Conservation (phyloP, 2,797 vertebrate genomes). For the Neomorphus geoffroyi region DNA sequence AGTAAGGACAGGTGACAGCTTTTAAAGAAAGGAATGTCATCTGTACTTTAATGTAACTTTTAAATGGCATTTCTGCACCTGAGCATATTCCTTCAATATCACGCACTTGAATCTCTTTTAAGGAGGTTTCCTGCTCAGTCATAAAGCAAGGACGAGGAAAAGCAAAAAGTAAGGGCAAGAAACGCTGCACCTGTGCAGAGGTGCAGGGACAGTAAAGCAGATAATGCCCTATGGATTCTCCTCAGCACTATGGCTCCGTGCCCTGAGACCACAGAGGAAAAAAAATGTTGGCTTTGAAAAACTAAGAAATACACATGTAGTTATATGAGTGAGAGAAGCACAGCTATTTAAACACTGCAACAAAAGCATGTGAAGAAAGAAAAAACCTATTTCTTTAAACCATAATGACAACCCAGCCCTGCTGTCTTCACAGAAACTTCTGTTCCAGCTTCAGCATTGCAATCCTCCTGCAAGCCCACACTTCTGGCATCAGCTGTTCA, state of each 20-base stretch:
- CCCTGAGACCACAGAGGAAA: neutral
- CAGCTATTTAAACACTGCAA: neutral
- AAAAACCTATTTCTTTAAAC: neutral
- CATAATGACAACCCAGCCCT: neutral
- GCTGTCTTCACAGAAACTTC: neutral
- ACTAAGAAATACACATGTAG: neutral
- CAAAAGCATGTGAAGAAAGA: neutral
- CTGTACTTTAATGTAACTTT: neutral
- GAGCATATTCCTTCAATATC: neutral
- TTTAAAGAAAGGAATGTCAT: neutral
- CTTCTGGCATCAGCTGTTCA: neutral
- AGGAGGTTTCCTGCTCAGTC: neutral
- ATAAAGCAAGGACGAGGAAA: neutral
- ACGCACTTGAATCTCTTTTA: neutral
- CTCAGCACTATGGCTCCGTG: neutral
- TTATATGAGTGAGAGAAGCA: neutral
- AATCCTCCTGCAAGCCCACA: neutral
- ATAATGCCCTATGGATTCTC: neutral
- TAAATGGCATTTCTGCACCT: neutral
- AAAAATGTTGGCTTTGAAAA: neutral
- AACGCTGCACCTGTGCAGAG: neutral
- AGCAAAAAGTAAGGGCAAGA: neutral
- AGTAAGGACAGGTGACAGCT: neutral
- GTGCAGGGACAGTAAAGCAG: neutral
- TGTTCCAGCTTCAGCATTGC: neutral